Evolutionary conservation across 2,888 invertebrate species (phyloP).

Genomic region (Plutella xylostella): DNA sequence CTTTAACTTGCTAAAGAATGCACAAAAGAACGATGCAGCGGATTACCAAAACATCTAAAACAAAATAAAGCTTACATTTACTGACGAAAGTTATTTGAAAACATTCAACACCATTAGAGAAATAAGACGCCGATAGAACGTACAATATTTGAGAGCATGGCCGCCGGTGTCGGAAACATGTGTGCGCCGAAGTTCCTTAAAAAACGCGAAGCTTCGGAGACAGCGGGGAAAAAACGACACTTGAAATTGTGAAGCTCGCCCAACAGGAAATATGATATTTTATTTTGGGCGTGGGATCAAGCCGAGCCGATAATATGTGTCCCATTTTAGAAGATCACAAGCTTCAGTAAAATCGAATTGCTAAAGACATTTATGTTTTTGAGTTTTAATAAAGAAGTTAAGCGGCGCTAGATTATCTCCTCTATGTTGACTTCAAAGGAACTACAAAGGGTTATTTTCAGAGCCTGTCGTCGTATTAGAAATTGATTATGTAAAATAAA

Average conservation of each 20-base stretch:
- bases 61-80: no score
- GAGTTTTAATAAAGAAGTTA: conserved; percentile 1
- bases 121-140: conserved; percentile 32
- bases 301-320: conserved; percentile 65
- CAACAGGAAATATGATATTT: conserved; percentile 71
- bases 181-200: conserved; percentile 61
- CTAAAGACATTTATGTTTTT: conserved; percentile 37
- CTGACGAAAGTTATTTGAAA: no score
- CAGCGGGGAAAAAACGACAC: conserved; percentile 48
- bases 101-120: conserved; percentile 8
- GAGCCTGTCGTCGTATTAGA: background rate
- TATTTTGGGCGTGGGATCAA: conserved; percentile 70
- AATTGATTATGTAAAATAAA: no score
- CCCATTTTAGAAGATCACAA: conserved; percentile 54
- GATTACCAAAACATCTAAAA: background rate
- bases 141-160: background rate
- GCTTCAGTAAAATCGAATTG: conserved; percentile 55
- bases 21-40: background rate
- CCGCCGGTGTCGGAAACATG: conserved; percentile 45
- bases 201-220: conserved; percentile 52
- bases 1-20: background rate
- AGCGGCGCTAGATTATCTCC: background rate
- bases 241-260: conserved; percentile 55
- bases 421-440: background rate
- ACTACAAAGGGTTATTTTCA: conserved; percentile 5